Conservation (phyloP, 92 coral and sea anemone species). For the Umimayanthus kanabou region DNA sequence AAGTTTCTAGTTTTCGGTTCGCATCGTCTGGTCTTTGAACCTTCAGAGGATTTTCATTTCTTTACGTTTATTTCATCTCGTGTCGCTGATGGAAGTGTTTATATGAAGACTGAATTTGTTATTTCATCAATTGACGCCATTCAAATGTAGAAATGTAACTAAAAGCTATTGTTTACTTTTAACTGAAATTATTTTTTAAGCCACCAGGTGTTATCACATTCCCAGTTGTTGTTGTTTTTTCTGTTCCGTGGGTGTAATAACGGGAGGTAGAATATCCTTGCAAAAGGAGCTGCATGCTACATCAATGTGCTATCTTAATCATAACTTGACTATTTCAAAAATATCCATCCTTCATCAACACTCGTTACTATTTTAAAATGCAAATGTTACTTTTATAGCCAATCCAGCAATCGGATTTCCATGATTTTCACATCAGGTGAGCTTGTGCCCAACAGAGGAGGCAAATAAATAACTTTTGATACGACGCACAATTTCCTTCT, state of each 20-base stretch:
- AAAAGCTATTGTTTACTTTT: conserved; percentile 14
- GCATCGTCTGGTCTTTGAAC: conserved; percentile 6
- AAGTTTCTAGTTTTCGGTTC: conserved; percentile 4
- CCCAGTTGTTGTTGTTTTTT: neutral
- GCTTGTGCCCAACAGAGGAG: neutral
- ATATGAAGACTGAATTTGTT: conserved; percentile 8
- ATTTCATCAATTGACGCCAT: conserved; percentile 12
- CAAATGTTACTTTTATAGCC: too few species aligned
- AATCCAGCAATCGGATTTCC: too few species aligned
- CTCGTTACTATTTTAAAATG: too few species aligned
- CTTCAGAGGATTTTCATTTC: conserved; percentile 21
- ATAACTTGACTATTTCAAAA: neutral
- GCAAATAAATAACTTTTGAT: too few species aligned
- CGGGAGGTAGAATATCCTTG: neutral
- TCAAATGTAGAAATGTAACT: neutral
- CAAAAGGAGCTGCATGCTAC: neutral
- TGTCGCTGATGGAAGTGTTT: conserved; percentile 20
- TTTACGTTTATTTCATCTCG: conserved; percentile 26
- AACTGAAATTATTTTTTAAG: neutral
- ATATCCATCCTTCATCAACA: neutral
- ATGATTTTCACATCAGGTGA: neutral
- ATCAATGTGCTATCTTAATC: too few species aligned
- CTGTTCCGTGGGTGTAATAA: neutral
- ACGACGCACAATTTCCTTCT: neutral
- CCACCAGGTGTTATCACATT: conserved; percentile 9